These are phyloP conservation scores for Saxicola maurus DNA, from an alignment of 2,797 vertebrate genomes.

Conservation along the genomic window DNA sequence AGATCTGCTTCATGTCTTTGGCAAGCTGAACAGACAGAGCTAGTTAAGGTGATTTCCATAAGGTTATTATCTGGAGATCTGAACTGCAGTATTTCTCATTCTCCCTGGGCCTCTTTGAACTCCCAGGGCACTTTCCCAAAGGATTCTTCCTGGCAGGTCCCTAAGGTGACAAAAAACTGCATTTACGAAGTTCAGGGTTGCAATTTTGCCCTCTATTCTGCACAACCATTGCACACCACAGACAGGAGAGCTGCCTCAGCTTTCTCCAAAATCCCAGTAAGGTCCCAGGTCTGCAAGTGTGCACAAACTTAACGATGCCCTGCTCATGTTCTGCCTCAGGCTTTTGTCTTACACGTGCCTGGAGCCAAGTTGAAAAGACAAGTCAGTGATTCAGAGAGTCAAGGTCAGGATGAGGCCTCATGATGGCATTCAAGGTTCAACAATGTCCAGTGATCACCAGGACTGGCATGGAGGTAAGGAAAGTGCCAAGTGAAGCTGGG, in stretches of 20 bases:
- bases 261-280: background rate
- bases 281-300: background rate
- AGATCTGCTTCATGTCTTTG: background rate
- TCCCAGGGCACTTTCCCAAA: background rate
- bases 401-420: background rate
- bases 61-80: background rate
- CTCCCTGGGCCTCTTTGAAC: background rate
- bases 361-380: background rate
- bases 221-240: background rate
- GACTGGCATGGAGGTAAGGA: background rate
- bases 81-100: background rate
- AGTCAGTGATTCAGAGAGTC: background rate
- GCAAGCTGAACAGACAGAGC: background rate
- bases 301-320: background rate
- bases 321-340: background rate
- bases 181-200: background rate
- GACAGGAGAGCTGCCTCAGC: background rate
- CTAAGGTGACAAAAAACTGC: background rate
- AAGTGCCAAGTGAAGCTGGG: background rate
- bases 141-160: background rate
- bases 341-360: background rate
- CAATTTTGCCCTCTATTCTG: background rate
- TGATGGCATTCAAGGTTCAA: background rate
- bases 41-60: background rate
- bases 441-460: rapidly evolving